Percentiles rank a stretch among this genome's conserved stretches.
Evolutionary conservation across 2,113 vertebrate genomes (phyloP).

Genomic region (Dicentrarchus labrax): DNA sequence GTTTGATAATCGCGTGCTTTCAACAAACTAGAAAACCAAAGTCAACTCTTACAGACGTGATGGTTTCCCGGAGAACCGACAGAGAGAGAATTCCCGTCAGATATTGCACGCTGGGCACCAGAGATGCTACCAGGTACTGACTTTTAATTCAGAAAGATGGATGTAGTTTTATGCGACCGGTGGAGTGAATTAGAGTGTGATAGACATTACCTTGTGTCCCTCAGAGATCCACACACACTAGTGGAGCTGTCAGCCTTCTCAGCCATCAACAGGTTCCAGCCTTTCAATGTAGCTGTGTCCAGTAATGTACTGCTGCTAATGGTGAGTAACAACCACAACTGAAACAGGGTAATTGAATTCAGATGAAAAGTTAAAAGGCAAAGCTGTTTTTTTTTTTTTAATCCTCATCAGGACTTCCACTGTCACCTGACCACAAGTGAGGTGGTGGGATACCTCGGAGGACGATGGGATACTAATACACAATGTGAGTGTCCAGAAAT

Average conservation of each 20-base stretch:
- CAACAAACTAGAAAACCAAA: slow-evolving; percentile 1
- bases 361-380: background rate
- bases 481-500: slow-evolving; percentile 86
- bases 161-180: background rate
- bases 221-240: slow-evolving; percentile 93
- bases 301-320: slow-evolving; percentile 95
- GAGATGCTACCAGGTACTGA: slow-evolving; percentile 90
- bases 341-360: background rate
- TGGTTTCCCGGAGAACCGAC: slow-evolving; percentile 81
- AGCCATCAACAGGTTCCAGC: slow-evolving; percentile 97
- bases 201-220: slow-evolving; percentile 20
- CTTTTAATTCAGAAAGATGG: background rate
- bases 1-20: background rate
- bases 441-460: slow-evolving; percentile 96
- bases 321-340: slow-evolving; percentile 75
- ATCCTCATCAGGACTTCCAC: slow-evolving; percentile 90
- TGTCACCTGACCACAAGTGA: slow-evolving; percentile 96
- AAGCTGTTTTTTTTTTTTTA: background rate
- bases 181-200: background rate
- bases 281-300: slow-evolving; percentile 96
- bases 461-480: slow-evolving; percentile 95
- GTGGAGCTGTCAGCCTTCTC: slow-evolving; percentile 94
- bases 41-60: slow-evolving; percentile 78
- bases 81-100: slow-evolving; percentile 88
- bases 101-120: slow-evolving; percentile 92